Evolutionary conservation across 2,797 vertebrate species (phyloP).

Genomic region (Gallinago solitaria): DNA sequence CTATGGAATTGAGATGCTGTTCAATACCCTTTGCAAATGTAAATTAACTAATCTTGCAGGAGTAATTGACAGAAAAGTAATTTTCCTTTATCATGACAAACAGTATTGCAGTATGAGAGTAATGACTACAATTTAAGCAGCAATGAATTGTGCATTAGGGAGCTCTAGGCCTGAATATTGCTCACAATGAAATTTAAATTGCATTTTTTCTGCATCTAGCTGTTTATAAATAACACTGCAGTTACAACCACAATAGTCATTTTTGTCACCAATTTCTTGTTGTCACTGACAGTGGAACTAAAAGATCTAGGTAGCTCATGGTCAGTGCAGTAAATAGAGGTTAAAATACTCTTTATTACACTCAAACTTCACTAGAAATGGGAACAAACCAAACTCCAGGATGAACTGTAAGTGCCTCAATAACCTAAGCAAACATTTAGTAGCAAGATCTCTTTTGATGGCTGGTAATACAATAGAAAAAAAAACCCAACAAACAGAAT

Average conservation of each 20-base stretch:
- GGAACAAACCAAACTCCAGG: background rate
- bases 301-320: constrained; percentile 11
- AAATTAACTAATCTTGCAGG: constrained; percentile 55
- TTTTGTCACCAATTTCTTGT: constrained; percentile 24
- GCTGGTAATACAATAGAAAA: background rate
- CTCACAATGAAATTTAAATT: constrained; percentile 61
- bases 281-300: constrained; percentile 1
- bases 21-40: background rate
- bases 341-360: background rate
- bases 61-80: constrained; percentile 61
- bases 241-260: background rate
- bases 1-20: background rate
- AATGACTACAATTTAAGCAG: constrained; percentile 59
- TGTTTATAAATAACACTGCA: constrained; percentile 62
- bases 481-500: no score
- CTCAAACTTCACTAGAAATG: constrained; percentile 1
- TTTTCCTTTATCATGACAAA: constrained; percentile 61
- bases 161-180: constrained; percentile 29
- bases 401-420: background rate
- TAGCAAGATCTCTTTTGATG: background rate
- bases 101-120: constrained; percentile 49
- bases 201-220: constrained; percentile 45
- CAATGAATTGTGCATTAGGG: constrained; percentile 60
- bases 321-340: background rate
- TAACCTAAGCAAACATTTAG: background rate